Evolutionary conservation across 2,113 vertebrate species (phyloP), one percentile per base, ranked within the genome.

Genomic region (Pygoscelis adeliae): DNA sequence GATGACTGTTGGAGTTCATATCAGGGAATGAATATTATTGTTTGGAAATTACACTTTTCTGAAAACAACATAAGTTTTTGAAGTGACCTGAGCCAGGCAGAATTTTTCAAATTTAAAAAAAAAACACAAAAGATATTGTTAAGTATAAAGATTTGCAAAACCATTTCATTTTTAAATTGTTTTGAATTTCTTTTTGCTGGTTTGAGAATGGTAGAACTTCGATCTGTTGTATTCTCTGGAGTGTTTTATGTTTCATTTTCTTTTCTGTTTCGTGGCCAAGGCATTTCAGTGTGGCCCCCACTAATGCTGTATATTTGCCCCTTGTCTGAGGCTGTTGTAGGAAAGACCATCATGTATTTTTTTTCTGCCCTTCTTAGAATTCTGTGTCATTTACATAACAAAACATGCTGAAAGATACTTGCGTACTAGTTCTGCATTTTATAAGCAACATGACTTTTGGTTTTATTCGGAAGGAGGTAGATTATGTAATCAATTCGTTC

Each of bases 401-500:
- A 92, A 87, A 82, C 70, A 20, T 27, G 16, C 40, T 47, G 58
- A 66, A 94, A 85, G 58, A 76, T 83, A n/a, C 66, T 92, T 79
- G 13, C 9, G 2, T 63, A 56, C 69, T 95, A 67, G 69, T 87
- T 96, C 82, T 93, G 84, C 87, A 67, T 87, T 94, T 90, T 90
- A 42, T 77, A 78, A 86, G 59, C 84, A 93, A 80, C 78, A 91
- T 89, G 93, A 93, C 87, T 94, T 94, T 88, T 49, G 55, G n/a
- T 89, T 94, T 96, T 91, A 80, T 97, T 95, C 89, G 88, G 91
- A 82, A 94, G 87, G 93, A 96, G 80, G 65, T 79, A 90, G 90
- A 93, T 97, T 97, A 96, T 97, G 44, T 96, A 96, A 96, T 96
- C 85, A 95, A 59, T 95, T 94, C 83, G 93, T 49, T 94, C 91